Conservation (phyloP, 2,797 vertebrate genomes). For the Gallinago solitaria region DNA sequence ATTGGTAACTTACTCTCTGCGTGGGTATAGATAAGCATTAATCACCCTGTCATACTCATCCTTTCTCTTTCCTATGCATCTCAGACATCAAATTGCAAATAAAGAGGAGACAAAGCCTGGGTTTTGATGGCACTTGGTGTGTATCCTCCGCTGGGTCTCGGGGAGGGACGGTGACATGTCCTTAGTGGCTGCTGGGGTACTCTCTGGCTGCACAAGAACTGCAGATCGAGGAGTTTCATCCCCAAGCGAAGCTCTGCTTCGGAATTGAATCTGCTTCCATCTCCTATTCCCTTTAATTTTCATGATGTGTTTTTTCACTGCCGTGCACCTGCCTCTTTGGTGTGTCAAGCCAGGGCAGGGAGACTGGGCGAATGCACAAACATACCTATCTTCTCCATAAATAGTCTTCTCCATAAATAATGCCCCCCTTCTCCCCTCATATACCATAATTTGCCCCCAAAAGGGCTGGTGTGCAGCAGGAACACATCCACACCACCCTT, state of each 20-base stretch:
- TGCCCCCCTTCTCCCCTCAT: neutral
- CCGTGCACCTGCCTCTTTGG: fast-evolving
- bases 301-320: neutral
- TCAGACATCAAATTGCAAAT: neutral
- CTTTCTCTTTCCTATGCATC: neutral
- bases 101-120: neutral
- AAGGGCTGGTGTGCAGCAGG: neutral
- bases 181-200: neutral
- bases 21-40: neutral
- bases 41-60: neutral
- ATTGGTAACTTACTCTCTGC: neutral
- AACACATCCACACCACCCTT: neutral
- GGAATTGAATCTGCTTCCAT: neutral
- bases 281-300: neutral
- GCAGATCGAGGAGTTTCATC: neutral
- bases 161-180: neutral
- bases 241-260: neutral
- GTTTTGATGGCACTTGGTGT: neutral
- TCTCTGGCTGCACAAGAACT: neutral
- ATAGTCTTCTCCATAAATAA: neutral
- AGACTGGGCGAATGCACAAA: fast-evolving
- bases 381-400: neutral
- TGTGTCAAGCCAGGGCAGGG: neutral
- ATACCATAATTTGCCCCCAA: fast-evolving
- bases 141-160: neutral